Evolutionary conservation across 2,113 vertebrate species (phyloP).

Genomic region (Prietella phreatophila): DNA sequence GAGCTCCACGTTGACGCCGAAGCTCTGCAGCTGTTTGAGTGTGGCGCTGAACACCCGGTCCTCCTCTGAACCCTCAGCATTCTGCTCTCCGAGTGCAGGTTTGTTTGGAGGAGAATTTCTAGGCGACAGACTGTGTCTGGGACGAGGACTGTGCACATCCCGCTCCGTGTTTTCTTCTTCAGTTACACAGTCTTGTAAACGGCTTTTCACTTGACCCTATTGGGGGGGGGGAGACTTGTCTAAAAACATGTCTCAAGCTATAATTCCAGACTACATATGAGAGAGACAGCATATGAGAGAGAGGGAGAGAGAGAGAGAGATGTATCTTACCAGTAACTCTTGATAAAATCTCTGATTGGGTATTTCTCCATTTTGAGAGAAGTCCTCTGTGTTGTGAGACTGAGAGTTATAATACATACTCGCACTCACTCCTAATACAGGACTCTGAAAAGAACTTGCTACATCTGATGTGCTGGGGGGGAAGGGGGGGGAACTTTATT

Average conservation of each 20-base stretch:
- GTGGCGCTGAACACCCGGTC: slow-evolving; percentile 83
- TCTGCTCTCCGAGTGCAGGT: slow-evolving; percentile 28
- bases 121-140: slow-evolving; percentile 36
- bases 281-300: not conserved
- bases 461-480: slow-evolving; percentile 32
- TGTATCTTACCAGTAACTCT: slow-evolving; percentile 76
- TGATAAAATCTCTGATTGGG: slow-evolving; percentile 76
- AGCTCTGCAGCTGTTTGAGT: slow-evolving; percentile 80
- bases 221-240: not conserved
- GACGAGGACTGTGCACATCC: not conserved
- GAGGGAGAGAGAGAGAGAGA: not conserved
- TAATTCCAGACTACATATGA: not conserved
- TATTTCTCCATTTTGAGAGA: slow-evolving; percentile 50
- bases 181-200: slow-evolving; percentile 73
- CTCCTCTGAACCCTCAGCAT: slow-evolving; percentile 50
- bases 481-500: not conserved
- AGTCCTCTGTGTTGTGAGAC: slow-evolving; percentile 63
- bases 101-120: not conserved
- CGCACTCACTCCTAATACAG: slow-evolving; percentile 68
- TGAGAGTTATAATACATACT: slow-evolving; percentile 66
- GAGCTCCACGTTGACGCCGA: slow-evolving; percentile 79
- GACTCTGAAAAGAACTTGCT: slow-evolving; percentile 58
- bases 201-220: slow-evolving; percentile 84
- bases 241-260: not conserved
- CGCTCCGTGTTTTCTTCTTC: slow-evolving; percentile 61